Conservation (phyloP, 2,888 invertebrate species). For the Silvanus unidentatus region DNA sequence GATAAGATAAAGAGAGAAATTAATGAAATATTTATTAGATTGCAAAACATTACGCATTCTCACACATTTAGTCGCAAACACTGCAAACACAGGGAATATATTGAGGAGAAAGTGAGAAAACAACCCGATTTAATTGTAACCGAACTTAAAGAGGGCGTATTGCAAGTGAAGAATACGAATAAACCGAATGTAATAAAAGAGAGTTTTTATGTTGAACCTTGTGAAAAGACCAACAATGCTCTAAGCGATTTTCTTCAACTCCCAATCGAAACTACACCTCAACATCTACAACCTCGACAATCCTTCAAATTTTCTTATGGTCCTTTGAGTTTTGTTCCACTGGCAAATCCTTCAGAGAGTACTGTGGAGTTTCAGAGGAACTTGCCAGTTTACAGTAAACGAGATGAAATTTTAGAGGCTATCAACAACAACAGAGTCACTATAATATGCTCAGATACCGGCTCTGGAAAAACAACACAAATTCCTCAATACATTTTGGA, state of each 20-base stretch:
- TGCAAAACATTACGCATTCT: no score
- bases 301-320: slow-evolving; percentile 23
- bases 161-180: no score
- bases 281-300: slow-evolving; percentile 47
- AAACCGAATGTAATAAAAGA: no score
- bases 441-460: slow-evolving; percentile 78
- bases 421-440: slow-evolving; percentile 64
- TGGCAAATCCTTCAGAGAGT: slow-evolving; percentile 8
- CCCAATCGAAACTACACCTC: slow-evolving; percentile 78
- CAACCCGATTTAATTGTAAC: no score
- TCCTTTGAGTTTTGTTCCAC: slow-evolving; percentile 31
- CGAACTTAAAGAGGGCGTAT: no score
- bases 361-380: slow-evolving; percentile 54
- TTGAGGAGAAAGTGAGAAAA: no score
- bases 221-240: no score
- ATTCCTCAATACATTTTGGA: slow-evolving; percentile 90
- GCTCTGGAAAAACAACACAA: slow-evolving; percentile 93
- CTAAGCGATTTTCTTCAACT: slow-evolving; percentile 59
- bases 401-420: slow-evolving; percentile 60
- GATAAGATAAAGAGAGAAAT: no score
- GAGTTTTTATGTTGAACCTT: no score
- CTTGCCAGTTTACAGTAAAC: slow-evolving; percentile 64
- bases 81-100: no score
- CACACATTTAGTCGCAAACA: no score
- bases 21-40: no score